Base-by-base conservation (phyloP, 2,113 vertebrate species). In the Microcebus lehilahytsara region DNA sequence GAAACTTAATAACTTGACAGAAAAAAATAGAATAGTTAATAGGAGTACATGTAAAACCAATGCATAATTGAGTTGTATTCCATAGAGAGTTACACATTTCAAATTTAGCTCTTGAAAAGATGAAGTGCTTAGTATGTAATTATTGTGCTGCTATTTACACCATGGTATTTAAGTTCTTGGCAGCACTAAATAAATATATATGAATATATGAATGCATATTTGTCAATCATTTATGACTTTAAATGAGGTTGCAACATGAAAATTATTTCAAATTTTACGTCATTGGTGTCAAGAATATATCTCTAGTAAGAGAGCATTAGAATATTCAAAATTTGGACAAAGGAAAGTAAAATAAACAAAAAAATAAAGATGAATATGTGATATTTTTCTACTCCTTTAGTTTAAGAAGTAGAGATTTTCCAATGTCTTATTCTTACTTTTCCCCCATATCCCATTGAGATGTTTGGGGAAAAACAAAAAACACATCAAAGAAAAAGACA, bases 1-100 rank as follows among this genome's bases (percentile, higher is more conserved):
- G 87, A 97, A 98, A 91, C 2, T 94, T 97, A 98, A 93, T 97
- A 97, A 97, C 49, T 78, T 92, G 27, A 93, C 84, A 96, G 94
- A 40, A 89, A 93, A 96, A 96, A 90, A 91, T 9, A 97, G 58
- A 98, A 97, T 30, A 86, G 30, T 96, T 98, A 94, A 58, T 88
- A 95, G 27, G 67, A 97, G 75, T 74, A 89, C 40, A 96, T 93
- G 32, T 95, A 96, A 97, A 98, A 96, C 30, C 51, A 80, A 95
- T 77, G 11, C n/a, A 87, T 93, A 97, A 98, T 96, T 98, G 91
- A 95, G n/a, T 92, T 97, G 4, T 91, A 83, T 91, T 71, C 77
- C 90, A 95, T 0, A 14, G 75, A 72, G 95, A 97, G 12, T 80
- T 25, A 62, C 80, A 96, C 66, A 85, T 25, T 71, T 97, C 49